Evolutionary conservation across 2,797 vertebrate species (phyloP), one percentile per base, ranked within the genome.

Genomic region (Poliocrania exsul): DNA sequence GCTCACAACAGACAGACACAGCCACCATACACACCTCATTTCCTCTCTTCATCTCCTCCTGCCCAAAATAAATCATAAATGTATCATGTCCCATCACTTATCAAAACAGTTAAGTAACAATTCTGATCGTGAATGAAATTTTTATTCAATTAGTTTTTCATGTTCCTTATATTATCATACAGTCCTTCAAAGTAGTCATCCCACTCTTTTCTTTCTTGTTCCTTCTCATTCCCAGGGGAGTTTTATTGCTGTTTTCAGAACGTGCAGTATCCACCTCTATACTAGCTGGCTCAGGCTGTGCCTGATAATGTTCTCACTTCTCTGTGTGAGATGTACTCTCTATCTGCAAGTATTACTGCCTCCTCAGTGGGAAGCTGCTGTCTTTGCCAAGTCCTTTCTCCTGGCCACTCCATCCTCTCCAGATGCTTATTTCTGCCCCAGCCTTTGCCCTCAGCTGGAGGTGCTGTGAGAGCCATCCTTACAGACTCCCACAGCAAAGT

Each of bases 401-500:
- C 38, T 33, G 71, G 11, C 26, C 44, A 54, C 13, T 7, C 5
- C 13, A 31, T 79, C 28, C 54, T 75, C 50, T 61, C 35, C 46
- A 67, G 53, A 31, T 2, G 4, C 35, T 50, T n/a, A 40, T 69
- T 65, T 57, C 60, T 81, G 44, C 9, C 49, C 33, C 10, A 17
- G 28, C 17, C 64, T 37, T 83, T 5, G 3, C 35, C 20, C 28
- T 60, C 33, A 64, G 38, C 16, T 53, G 46, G 40, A 60, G 49
- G 4, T 28, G 10, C 25, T 16, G 25, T 18, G 6, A 61, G 11
- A n/a, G 16, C 6, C 50, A 56, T 19, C 29, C 33, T 53, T 35
- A 37, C 1, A 0, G 0, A 50, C 13, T 67, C 9, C 35, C 2
- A 2, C 37, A 42, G 46, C 3, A 3, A 60, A 49, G 17, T 11